These are phyloP conservation scores for Ceratosolen solmsi DNA, from an alignment of 1,140 invertebrate species.

Conservation along the genomic window DNA sequence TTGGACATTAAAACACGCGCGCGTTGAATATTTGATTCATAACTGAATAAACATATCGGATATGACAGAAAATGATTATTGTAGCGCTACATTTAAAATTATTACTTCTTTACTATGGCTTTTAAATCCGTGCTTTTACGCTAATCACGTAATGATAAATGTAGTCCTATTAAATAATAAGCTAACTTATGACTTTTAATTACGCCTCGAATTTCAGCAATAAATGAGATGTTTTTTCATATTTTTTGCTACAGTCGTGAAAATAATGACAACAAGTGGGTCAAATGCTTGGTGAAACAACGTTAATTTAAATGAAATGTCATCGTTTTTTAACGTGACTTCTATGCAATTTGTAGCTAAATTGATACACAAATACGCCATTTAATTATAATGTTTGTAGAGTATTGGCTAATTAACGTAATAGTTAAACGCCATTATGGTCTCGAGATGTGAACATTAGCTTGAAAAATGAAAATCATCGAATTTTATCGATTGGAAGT, in stretches of 20 bases:
- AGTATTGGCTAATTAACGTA: no score
- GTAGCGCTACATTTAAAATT: neutral
- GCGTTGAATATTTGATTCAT: neutral
- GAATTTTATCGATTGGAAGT: no score
- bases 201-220: neutral
- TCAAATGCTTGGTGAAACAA: neutral
- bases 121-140: conserved; percentile 4
- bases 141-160: neutral
- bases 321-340: no score
- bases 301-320: no score
- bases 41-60: neutral
- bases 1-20: neutral
- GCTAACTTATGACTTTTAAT: neutral
- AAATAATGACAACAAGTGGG: neutral
- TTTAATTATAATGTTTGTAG: no score
- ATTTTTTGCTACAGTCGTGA: neutral
- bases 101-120: neutral
- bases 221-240: neutral
- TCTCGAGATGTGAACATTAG: no score
- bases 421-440: no score
- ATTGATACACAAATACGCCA: no score
- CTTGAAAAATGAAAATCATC: no score
- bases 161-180: conserved; percentile 4
- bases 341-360: no score
- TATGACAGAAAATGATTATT: neutral